These are phyloP conservation scores for Gastracanthus pulcherrimus DNA, from an alignment of 2,888 invertebrate species.

Conservation along the genomic window DNA sequence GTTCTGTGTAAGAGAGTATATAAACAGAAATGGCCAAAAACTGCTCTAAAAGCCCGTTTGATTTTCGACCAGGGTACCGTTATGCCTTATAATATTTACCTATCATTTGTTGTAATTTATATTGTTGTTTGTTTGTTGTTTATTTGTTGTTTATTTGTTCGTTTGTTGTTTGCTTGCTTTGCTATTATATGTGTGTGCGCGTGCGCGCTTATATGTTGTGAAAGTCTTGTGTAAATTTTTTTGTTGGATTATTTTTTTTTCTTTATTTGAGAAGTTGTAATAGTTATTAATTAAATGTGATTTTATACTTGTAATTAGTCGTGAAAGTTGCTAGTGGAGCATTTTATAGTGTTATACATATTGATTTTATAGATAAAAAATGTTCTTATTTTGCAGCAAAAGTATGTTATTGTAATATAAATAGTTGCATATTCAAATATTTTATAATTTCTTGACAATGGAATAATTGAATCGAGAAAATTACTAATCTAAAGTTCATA, in stretches of 20 bases:
- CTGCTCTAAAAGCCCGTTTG: no score
- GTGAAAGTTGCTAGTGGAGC: not conserved
- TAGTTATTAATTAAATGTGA: not conserved
- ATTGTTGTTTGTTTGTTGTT: not conserved
- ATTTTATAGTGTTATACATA: not conserved
- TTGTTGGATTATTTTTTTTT: not conserved
- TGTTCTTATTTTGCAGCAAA: not conserved
- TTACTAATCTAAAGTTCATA: not conserved
- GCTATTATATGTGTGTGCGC: slow-evolving; percentile 19
- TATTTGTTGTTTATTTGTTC: slow-evolving; percentile 17
- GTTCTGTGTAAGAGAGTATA: no score
- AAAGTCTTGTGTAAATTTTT: slow-evolving; percentile 8
- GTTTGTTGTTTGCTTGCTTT: slow-evolving; percentile 12
- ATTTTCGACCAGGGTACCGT: no score
- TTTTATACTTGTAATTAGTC: not conserved
- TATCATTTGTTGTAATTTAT: slow-evolving; percentile 29
- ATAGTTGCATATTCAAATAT: not conserved
- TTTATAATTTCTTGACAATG: no score
- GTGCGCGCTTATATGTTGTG: slow-evolving; percentile 23
- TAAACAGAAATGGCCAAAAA: no score
- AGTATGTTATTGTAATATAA: not conserved
- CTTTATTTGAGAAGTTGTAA: not conserved
- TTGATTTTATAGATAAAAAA: not conserved
- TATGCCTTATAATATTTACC: not conserved
- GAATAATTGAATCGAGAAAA: no score